Evolutionary conservation across 2,113 vertebrate species (phyloP), one percentile per base, ranked within the genome.

Genomic region (Opisthocomus hoazin): DNA sequence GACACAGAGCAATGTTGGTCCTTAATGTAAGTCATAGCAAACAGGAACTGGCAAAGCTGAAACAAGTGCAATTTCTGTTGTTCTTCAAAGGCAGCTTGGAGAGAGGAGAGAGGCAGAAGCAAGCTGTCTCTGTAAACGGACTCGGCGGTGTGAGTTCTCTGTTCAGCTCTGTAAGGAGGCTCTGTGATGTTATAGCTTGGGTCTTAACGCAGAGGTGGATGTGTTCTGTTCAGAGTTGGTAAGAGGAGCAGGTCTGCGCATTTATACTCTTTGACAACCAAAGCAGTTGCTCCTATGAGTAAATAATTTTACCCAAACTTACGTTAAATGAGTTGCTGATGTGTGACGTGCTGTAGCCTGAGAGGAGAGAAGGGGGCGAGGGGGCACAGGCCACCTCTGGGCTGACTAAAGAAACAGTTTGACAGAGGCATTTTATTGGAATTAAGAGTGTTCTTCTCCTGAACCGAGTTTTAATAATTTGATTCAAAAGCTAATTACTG

Each of bases 131-230:
- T 39, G 57, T 17, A 11, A n/a, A 11, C 29, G 5, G 9, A 1
- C 14, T 8, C 10, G 2, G 37, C 6, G 36, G 3, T n/a, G 29
- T 1, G 34, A 32, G 60, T 5, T 54, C 48, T 41, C 48, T 36
- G 54, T 29, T 48, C 50, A 21, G 12, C 60, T 53, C 43, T 68
- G 71, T 29, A 22, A 9, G 63, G 64, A 20, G 48, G 71, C 32
- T 19, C 11, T 5, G 26, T 5, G 39, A n/a, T 0, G 1, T 45
- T 50, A 14, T 2, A 45, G 77, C 34, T 69, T 2, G 4, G 32
- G 14, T 39, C n/a, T 46, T 24, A 15, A 12, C 1, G 15, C 54
- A 51, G 32, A 68, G 34, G 16, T 37, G 4, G 63, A 5, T 13
- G 30, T 2, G 3, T n/a, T n/a, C n/a, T 2, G 3, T 12, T 51